Evolutionary conservation across 2,797 vertebrate species (phyloP).

Genomic region (Poeciliopsis turneri): DNA sequence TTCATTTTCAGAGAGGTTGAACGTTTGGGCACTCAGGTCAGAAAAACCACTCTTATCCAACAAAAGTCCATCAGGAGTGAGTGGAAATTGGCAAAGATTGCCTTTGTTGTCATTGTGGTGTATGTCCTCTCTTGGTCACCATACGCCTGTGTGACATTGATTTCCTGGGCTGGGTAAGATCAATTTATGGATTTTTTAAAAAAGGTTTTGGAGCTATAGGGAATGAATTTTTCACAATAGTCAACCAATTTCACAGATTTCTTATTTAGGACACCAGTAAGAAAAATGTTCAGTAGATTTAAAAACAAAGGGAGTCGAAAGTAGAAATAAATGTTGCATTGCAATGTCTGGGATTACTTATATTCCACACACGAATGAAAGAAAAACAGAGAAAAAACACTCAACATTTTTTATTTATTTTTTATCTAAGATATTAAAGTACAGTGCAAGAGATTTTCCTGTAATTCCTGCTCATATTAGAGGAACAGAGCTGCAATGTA

Average conservation of each 20-base stretch:
- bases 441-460: background rate
- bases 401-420: background rate
- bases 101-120: conserved; percentile 87
- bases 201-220: background rate
- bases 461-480: background rate
- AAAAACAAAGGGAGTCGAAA: background rate
- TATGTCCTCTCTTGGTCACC: conserved; percentile 91
- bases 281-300: background rate
- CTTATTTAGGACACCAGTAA: background rate
- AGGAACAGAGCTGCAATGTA: background rate
- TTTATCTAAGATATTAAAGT: background rate
- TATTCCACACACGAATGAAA: background rate
- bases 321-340: background rate
- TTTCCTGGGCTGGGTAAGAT: conserved; percentile 89
- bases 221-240: background rate
- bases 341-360: background rate
- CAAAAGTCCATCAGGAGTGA: conserved; percentile 85
- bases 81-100: conserved; percentile 91
- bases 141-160: conserved; percentile 88
- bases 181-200: background rate
- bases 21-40: conserved; percentile 83
- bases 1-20: conserved; percentile 79
- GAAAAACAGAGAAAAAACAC: background rate
- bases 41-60: conserved; percentile 76
- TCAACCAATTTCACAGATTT: background rate